These are phyloP conservation scores for Halocynthia aurantium DNA, from an alignment of 23 tunicate species.

Conservation along the genomic window DNA sequence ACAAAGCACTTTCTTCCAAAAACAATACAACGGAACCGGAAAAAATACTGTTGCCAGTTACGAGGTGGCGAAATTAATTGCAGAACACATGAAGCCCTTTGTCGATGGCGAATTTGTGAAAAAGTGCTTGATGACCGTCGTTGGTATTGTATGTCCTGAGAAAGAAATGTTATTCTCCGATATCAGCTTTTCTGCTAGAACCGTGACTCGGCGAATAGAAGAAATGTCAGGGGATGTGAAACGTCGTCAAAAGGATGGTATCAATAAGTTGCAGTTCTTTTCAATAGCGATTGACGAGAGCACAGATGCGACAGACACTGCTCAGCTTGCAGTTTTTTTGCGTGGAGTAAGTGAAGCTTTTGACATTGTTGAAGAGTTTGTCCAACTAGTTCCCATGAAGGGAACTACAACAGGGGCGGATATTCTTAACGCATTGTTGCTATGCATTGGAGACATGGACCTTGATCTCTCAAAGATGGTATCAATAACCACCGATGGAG, in stretches of 20 bases:
- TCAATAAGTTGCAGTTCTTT: conserved; percentile 49
- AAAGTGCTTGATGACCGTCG: conserved; percentile 61
- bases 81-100: conserved; percentile 56
- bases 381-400: conserved; percentile 56
- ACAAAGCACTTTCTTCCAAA: too few relatives aligned
- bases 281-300: conserved; percentile 73
- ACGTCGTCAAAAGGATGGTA: conserved; percentile 34
- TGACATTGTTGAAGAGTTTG: conserved; percentile 64
- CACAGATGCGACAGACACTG: conserved; percentile 49
- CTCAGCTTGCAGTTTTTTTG: conserved; percentile 51
- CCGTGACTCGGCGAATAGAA: conserved; percentile 72
- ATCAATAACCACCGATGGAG: conserved; percentile 46
- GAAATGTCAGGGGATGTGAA: conserved; percentile 55
- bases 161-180: conserved; percentile 39
- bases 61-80: conserved; percentile 55
- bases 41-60: conserved; percentile 55
- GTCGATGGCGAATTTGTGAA: conserved; percentile 64
- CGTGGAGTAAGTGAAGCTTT: conserved; percentile 56
- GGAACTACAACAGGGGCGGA: conserved; percentile 64
- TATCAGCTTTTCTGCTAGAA: conserved; percentile 70
- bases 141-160: conserved; percentile 54
- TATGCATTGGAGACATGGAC: conserved; percentile 46
- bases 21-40: conserved; percentile 42
- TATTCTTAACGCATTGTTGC: conserved; percentile 56
- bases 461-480: conserved; percentile 36